A percentile compares a stretch with the other conserved stretches of the same genome.
Conservation (phyloP, 2,113 vertebrate species). For the Promerops cafer region DNA sequence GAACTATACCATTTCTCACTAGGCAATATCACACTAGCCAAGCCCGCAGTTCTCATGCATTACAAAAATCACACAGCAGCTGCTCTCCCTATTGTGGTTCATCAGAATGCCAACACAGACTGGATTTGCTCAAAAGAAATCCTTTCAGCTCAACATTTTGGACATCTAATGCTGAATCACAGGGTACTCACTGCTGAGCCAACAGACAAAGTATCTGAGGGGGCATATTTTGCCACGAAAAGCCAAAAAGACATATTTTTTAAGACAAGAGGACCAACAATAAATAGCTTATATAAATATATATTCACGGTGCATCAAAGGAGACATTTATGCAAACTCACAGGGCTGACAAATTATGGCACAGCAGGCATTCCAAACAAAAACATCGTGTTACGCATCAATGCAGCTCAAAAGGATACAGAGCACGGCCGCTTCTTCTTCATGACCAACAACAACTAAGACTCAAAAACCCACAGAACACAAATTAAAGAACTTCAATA, state of each 20-base stretch:
- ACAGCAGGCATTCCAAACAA: slow-evolving; percentile 8
- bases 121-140: not conserved
- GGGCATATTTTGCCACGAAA: not conserved
- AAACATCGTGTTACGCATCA: not conserved
- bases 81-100: not conserved
- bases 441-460: not conserved
- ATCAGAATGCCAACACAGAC: not conserved
- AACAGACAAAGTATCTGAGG: not conserved
- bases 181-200: not conserved
- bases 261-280: not conserved
- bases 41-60: not conserved
- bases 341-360: not conserved
- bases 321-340: not conserved
- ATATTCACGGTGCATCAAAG: not conserved
- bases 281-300: slow-evolving; percentile 12
- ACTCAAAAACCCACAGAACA: not conserved
- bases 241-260: not conserved
- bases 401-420: not conserved
- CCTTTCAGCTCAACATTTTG: not conserved
- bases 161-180: slow-evolving; percentile 40
- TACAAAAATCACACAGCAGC: not conserved
- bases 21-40: not conserved
- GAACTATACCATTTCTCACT: not conserved
- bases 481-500: not conserved
- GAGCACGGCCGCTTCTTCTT: not conserved